Base-by-base conservation (phyloP, 2,797 vertebrate genomes). In the Sebastes kiyomatsui region DNA sequence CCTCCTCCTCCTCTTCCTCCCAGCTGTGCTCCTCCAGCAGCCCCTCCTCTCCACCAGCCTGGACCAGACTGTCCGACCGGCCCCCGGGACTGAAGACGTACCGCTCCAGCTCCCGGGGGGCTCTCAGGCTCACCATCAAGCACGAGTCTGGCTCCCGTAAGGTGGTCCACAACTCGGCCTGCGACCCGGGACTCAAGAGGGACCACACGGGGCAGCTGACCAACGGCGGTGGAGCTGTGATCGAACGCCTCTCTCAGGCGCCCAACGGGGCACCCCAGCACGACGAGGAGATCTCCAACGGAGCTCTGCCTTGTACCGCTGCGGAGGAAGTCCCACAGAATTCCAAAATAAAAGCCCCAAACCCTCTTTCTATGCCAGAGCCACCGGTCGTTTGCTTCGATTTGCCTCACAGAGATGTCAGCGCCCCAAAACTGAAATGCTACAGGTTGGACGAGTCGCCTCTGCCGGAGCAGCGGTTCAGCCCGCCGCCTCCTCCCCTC, bases 61-160 rank as follows among this genome's bases (percentile, higher is more conserved):
- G 96, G 96, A 90, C 93, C 35, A 64, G 95, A 16, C 90, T 96
- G 49, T 95, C 95, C 0, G 94, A 96, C 81, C 93, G 96, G 3
- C 95, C 96, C 5, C 96, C 96, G 0, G 95, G 95, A 13, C 94
- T 96, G 49, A 96, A 94, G 92, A 96, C 96, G 2, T 96, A 97
- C 86, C 93, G 94, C 54, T 96, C 96, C 86, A 96, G 96, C 79
- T 95, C 94, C 71, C 93, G 94, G 4, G 96, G 96, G 20, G 94
- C 91, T 1, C 94, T 96, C 65, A 90, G 95, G 65, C 96, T 96
- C 88, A 96, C 96, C 88, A 96, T 97, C 92, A 96, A 96, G 88
- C 96, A 97, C 5, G 96, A 96, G 88, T 96, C 95, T 0, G 95
- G 96, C 65, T 96, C 95, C 28, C 93, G 95, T 9, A 96, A 96